These are phyloP conservation scores for Cirrhinus mrigala DNA, from an alignment of 2,797 vertebrate genomes.

Conservation along the genomic window DNA sequence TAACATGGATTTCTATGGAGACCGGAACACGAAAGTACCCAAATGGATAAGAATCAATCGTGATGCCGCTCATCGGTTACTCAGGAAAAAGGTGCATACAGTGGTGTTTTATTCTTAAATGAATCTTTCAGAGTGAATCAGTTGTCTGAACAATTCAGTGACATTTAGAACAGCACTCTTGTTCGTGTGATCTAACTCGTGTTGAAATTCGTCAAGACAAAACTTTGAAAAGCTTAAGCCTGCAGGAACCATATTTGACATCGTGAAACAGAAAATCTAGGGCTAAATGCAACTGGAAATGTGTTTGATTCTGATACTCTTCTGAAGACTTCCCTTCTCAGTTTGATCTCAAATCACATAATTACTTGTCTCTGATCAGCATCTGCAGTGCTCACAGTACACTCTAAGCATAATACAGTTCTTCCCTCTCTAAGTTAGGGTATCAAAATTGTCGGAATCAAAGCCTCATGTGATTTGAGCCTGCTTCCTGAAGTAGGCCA, in stretches of 20 bases:
- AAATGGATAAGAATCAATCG: too few relatives aligned
- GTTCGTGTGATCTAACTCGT: background rate
- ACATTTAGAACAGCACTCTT: background rate
- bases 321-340: background rate
- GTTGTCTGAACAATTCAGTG: background rate
- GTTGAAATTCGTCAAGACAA: background rate
- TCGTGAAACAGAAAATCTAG: background rate
- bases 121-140: background rate
- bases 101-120: background rate
- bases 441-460: conserved; percentile 1
- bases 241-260: background rate
- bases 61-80: too few relatives aligned
- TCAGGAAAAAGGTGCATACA: too few relatives aligned
- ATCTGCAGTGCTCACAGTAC: conserved; percentile 37
- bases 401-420: conserved; percentile 14
- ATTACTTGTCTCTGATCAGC: conserved; percentile 47
- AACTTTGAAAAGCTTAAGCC: conserved; percentile 1
- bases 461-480: conserved; percentile 41
- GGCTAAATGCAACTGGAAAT: background rate
- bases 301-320: background rate
- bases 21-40: too few relatives aligned
- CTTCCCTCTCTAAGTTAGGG: conserved; percentile 18
- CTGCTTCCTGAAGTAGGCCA: conserved; percentile 53
- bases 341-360: conserved; percentile 27
- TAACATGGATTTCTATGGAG: too few relatives aligned